These are phyloP conservation scores for Drosophila neotestacea DNA, from an alignment of 2,888 invertebrate species.

Conservation along the genomic window DNA sequence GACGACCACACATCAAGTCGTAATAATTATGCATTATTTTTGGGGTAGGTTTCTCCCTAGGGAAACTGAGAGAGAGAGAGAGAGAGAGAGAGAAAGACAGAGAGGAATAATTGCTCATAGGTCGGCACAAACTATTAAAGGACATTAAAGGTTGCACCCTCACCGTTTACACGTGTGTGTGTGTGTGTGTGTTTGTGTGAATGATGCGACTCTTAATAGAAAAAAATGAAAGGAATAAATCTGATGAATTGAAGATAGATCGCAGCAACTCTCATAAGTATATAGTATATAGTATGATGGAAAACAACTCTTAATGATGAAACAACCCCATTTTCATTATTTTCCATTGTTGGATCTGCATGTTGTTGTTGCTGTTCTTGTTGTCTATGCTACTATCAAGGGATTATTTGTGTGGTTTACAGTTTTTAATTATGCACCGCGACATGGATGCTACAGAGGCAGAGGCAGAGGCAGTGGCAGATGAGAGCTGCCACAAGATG, in stretches of 20 bases:
- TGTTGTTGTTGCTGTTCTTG: slow-evolving; percentile 36
- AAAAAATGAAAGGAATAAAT: slow-evolving; percentile 19
- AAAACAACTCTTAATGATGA: slow-evolving; percentile 30
- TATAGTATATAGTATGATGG: slow-evolving; percentile 2
- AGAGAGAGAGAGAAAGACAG: not conserved
- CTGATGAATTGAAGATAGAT: slow-evolving; percentile 34
- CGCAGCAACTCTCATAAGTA: slow-evolving; percentile 24
- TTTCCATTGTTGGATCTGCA: slow-evolving; percentile 33
- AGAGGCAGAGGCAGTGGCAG: slow-evolving; percentile 10
- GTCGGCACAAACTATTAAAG: slow-evolving; percentile 70
- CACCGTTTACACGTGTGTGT: slow-evolving; percentile 26
- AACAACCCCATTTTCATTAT: slow-evolving; percentile 58
- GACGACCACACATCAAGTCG: slow-evolving; percentile 73
- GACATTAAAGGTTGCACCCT: slow-evolving; percentile 70
- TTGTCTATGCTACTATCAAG: slow-evolving; percentile 70
- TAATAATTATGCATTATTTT: slow-evolving; percentile 71
- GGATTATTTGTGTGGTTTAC: slow-evolving; percentile 80
- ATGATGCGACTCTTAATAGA: slow-evolving; percentile 32
- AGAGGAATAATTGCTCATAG: slow-evolving; percentile 59
- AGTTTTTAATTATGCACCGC: slow-evolving; percentile 80
- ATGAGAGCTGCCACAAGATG: slow-evolving; percentile 43
- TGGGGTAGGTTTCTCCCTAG: slow-evolving; percentile 71
- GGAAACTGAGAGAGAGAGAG: not conserved
- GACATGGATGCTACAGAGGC: slow-evolving; percentile 55
- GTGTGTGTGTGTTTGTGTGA: slow-evolving; percentile 16